These are phyloP conservation scores for Procambarus clarkii DNA, from an alignment of 1,140 invertebrate species.

Conservation along the genomic window DNA sequence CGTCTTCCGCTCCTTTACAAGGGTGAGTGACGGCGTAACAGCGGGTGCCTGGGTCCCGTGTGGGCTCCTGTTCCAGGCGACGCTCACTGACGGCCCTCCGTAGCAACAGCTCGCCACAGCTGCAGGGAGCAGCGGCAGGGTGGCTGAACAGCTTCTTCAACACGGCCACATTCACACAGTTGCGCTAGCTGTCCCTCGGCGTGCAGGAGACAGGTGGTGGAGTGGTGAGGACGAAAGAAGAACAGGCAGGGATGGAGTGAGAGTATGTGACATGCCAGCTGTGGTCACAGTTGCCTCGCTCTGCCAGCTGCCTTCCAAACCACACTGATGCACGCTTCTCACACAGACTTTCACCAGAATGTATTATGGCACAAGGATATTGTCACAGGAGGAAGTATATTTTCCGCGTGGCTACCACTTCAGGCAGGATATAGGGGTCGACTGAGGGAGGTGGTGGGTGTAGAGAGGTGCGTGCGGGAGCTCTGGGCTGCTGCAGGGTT, in stretches of 20 bases:
- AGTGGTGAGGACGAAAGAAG: background rate
- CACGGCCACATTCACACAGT: background rate
- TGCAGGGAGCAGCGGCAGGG: background rate
- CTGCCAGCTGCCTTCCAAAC: constrained; percentile 30
- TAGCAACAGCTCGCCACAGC: constrained; percentile 31
- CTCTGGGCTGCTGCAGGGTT: constrained; percentile 38
- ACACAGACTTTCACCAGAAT: constrained; percentile 30
- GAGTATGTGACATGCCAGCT: constrained; percentile 36
- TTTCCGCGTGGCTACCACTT: background rate
- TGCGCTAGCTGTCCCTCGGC: background rate
- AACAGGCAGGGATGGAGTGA: constrained; percentile 25
- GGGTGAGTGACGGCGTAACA: background rate
- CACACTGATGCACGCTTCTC: constrained; percentile 19
- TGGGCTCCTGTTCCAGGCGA: constrained; percentile 23
- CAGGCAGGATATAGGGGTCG: background rate
- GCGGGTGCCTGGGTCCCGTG: background rate
- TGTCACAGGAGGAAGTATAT: constrained; percentile 8
- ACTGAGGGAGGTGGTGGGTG: background rate
- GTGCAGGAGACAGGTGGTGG: background rate
- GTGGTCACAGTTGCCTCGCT: constrained; percentile 38
- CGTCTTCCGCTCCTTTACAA: background rate
- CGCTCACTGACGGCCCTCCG: constrained; percentile 32
- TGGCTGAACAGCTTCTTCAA: background rate
- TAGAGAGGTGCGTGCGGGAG: constrained; percentile 38
- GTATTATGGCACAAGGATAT: constrained; percentile 13